A percentile compares a stretch with the other conserved stretches of the same genome.
These are phyloP conservation scores for Pseudorasbora parva DNA, from an alignment of 2,113 vertebrate species.

Conservation along the genomic window DNA sequence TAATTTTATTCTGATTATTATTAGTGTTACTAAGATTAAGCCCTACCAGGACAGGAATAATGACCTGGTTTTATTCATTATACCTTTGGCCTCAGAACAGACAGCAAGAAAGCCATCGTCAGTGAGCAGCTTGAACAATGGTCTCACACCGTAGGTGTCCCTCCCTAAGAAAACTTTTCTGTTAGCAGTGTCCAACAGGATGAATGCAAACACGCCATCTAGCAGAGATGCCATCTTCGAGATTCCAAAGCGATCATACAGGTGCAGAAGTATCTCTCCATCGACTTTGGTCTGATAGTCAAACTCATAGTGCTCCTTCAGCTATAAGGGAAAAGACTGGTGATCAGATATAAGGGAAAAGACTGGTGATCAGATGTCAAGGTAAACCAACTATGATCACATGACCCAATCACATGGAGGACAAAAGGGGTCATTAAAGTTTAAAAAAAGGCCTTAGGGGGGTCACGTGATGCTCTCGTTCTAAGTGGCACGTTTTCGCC, in stretches of 20 bases:
- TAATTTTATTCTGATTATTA: too few relatives aligned
- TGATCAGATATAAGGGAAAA: conserved; percentile 57
- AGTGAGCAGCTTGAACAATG: conserved; percentile 86
- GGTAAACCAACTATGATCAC: background rate
- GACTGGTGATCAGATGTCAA: background rate
- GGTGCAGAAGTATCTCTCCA: conserved; percentile 91
- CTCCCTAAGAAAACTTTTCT: conserved; percentile 87
- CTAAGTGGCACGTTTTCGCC: too few relatives aligned
- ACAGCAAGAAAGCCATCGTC: conserved; percentile 90
- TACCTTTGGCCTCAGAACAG: conserved; percentile 96
- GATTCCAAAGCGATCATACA: conserved; percentile 87
- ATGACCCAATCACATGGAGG: too few relatives aligned
- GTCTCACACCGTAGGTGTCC: conserved; percentile 93
- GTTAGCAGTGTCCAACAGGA: conserved; percentile 89
- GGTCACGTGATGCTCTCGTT: too few relatives aligned
- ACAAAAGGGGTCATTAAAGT: too few relatives aligned
- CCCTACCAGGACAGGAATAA: too few relatives aligned
- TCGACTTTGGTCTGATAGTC: conserved; percentile 88
- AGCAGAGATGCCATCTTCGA: conserved; percentile 84
- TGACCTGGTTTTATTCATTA: background rate
- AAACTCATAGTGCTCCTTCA: conserved; percentile 85
- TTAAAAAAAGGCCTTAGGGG: too few relatives aligned
- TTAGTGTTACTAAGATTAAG: too few relatives aligned
- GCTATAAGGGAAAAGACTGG: conserved; percentile 68
- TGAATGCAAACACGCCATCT: conserved; percentile 93